Percentiles rank a stretch among this genome's conserved stretches.
These are phyloP conservation scores for Erebia ligea DNA, from an alignment of 2,888 invertebrate genomes.

Conservation along the genomic window DNA sequence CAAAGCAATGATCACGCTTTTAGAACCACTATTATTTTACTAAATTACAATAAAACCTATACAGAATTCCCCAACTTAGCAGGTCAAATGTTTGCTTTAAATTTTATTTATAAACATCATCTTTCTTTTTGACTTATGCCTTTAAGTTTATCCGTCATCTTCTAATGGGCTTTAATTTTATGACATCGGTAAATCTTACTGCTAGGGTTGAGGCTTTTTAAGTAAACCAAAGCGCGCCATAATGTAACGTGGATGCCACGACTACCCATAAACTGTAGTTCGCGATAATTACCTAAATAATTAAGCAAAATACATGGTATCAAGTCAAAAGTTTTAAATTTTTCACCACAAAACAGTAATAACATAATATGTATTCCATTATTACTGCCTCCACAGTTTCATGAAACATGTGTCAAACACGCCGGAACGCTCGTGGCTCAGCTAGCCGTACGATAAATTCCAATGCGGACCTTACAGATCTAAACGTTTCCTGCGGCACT, in stretches of 20 bases:
- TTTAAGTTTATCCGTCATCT: background rate
- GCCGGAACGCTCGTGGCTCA: constrained; percentile 76
- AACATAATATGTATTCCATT: constrained; percentile 53
- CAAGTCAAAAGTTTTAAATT: background rate
- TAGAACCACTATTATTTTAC: constrained; percentile 37
- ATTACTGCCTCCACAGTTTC: constrained; percentile 73
- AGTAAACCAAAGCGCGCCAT: constrained; percentile 66
- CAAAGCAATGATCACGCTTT: constrained; percentile 44
- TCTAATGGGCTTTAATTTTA: background rate
- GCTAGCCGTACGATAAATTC: constrained; percentile 77
- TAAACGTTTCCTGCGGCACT: constrained; percentile 65
- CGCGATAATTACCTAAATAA: background rate
- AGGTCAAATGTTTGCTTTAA: background rate
- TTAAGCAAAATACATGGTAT: background rate
- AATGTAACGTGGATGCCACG: constrained; percentile 77
- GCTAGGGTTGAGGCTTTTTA: background rate
- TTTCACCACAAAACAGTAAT: constrained; percentile 36
- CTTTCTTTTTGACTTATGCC: background rate
- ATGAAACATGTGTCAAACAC: constrained; percentile 79
- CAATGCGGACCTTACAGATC: constrained; percentile 78
- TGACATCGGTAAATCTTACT: background rate
- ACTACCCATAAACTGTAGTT: constrained; percentile 61
- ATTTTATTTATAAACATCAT: constrained; percentile 8
- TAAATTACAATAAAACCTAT: constrained; percentile 32
- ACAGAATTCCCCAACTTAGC: constrained; percentile 32